Base-by-base conservation (phyloP, 2,888 invertebrate species). In the Oxytorus armatus region DNA sequence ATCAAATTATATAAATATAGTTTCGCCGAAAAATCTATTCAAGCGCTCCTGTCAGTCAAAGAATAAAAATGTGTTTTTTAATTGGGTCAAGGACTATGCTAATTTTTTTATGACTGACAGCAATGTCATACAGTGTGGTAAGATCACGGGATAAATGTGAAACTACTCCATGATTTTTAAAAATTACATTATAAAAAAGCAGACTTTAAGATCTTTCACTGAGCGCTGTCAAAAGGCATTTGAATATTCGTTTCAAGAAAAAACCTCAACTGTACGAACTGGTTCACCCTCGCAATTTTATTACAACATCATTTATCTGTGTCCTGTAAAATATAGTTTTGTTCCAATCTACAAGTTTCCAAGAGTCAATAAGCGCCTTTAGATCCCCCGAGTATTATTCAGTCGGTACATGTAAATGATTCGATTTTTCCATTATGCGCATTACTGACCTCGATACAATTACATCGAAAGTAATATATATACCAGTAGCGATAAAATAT, bases 251-350 rank as follows among this genome's bases (percentile, higher is more conserved):
- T 76, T 36, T n/a, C 25, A 23, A 16, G 76, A 57, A 49, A 55
- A 25, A 39, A 53, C 21, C 1, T n/a, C 25, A 23, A 8, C 29
- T 42, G 42, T 23, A 8, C 18, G 1, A 25, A 61, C 61, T 51
- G 42, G 51, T 61, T 76, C 36, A 69, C 59, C 63, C 69, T 66
- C 59, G n/a, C 39, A 7, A 68, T 25, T 75, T 39, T 39, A 42
- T 36, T 39, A 21, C n/a, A n/a, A 10, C 7, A 23, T 11, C 63
- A 29, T 36, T 16, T 39, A 33, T 16, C 4, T 3, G 8, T 14
- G 23, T 42, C 5, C 16, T 10, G 36, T 51, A 39, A 3, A 23
- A 66, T 23, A 25, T 1, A 53, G 0, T 25, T 53, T n/a, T 1
- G 3, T 3, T 14, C 23, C n/a, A 42, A 25, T 53, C 25, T 14